Conservation (phyloP, 2,113 vertebrate genomes). For the Percopsis transmontana region DNA sequence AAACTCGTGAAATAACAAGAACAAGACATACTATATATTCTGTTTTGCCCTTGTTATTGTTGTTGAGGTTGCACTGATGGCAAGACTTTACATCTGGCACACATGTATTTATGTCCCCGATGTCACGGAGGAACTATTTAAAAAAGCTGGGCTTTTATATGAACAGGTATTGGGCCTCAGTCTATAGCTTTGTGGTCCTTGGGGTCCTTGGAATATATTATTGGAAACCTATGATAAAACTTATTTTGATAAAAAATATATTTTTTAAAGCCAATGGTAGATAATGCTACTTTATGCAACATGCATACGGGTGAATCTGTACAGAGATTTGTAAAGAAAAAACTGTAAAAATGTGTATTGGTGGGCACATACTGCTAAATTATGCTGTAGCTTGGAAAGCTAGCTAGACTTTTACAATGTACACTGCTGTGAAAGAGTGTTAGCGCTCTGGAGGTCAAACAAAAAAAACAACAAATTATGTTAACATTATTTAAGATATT, state of each 20-base stretch:
- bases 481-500: conserved; percentile 32
- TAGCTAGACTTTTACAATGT: too few species aligned
- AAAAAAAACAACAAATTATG: too few species aligned
- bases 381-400: too few species aligned
- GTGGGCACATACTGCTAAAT: too few species aligned
- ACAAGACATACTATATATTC: neutral
- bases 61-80: neutral
- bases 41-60: neutral
- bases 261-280: too few species aligned
- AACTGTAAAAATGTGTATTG: too few species aligned
- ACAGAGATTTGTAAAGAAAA: too few species aligned
- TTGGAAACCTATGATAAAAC: neutral
- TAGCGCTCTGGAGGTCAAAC: too few species aligned
- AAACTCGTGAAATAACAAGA: neutral
- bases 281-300: too few species aligned
- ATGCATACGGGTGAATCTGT: too few species aligned
- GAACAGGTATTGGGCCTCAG: neutral
- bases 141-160: neutral
- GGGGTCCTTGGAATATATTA: neutral
- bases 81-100: neutral
- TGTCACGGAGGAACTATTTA: neutral
- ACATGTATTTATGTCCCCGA: neutral
- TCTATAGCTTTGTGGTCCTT: neutral
- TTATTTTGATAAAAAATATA: neutral
- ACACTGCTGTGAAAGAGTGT: too few species aligned